Percentiles rank a stretch among this genome's conserved stretches.
phyloP scores from a whole-genome alignment of 2,797 vertebrate species.

The Phoxinus dragarum region DNA sequence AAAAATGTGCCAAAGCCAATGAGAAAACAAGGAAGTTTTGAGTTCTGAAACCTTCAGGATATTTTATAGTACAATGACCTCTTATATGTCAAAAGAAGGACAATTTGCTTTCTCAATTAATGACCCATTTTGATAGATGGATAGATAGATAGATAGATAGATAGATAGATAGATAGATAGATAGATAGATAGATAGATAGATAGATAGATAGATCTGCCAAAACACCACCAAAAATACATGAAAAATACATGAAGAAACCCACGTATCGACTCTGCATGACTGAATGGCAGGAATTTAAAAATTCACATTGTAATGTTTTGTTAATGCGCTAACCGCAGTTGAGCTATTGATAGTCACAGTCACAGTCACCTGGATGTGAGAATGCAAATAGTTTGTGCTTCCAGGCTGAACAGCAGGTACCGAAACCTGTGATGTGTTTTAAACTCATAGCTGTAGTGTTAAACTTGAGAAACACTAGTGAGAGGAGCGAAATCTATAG shows the following conservation, averaged over 20 bases:
- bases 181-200: background rate
- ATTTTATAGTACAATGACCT: background rate
- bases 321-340: conserved; percentile 33
- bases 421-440: background rate
- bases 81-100: no score
- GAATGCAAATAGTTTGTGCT: conserved; percentile 10
- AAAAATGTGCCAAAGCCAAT: no score
- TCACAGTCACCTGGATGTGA: conserved; percentile 27
- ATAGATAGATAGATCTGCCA: background rate
- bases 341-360: conserved; percentile 24
- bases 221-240: background rate
- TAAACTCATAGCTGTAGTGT: conserved; percentile 11
- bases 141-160: no score
- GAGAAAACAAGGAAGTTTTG: background rate
- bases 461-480: conserved; percentile 7
- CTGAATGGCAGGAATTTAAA: background rate
- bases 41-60: background rate
- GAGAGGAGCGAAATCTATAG: background rate
- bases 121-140: no score
- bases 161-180: no score
- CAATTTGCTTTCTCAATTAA: no score
- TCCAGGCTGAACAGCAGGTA: conserved; percentile 27
- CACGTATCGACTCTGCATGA: background rate
- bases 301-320: conserved; percentile 4
- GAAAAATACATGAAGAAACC: background rate